Evolutionary conservation across 2,797 vertebrate genomes (phyloP), one percentile per base, ranked within the genome.

Genomic region (Eremophila alpestris): DNA sequence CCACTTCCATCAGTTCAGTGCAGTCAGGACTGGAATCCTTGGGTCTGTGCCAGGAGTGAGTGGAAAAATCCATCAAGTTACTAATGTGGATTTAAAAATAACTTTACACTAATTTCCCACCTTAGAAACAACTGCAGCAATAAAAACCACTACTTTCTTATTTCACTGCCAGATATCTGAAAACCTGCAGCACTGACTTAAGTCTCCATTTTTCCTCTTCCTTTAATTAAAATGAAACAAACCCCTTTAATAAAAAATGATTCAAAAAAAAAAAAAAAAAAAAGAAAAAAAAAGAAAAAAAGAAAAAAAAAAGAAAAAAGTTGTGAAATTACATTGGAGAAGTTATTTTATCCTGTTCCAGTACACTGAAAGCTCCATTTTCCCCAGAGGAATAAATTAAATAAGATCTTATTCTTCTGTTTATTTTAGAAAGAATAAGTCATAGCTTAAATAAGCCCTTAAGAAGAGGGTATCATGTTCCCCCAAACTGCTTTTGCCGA

Each of bases 21-120:
- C 12, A 54, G 45, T 13, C 5, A 11, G 54, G 70, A 74, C 32
- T 41, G 49, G 49, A 68, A 71, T 79, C 40, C 49, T 71, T 89
- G 87, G 84, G 23, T 62, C 55, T 73, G 59, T 11, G 54, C 86
- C 89, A 93, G 32, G 29, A 21, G 5, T 6, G 21, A 96, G 69
- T 68, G 71, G 94, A 97, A 96, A 96, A 97, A 97, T 95, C 92
- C 91, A 95, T 95, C 82, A 95, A 23, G 29, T 88, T 89, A 69
- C 78, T 91, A 94, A 94, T 48, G 75, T 96, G 90, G 87, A 94
- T 95, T 97, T 96, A 95, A 97, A 97, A 97, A 97, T 96, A 97
- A 96, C 74, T 94, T 87, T 94, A 93, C 56, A 70, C 6, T 5
- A 65, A 87, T 76, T 91, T 79, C 51, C 55, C 7, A 24, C 30